Evolutionary conservation across 92 coral and sea anemone species (phyloP).

Genomic region (Parazoanthus atlanticus): DNA sequence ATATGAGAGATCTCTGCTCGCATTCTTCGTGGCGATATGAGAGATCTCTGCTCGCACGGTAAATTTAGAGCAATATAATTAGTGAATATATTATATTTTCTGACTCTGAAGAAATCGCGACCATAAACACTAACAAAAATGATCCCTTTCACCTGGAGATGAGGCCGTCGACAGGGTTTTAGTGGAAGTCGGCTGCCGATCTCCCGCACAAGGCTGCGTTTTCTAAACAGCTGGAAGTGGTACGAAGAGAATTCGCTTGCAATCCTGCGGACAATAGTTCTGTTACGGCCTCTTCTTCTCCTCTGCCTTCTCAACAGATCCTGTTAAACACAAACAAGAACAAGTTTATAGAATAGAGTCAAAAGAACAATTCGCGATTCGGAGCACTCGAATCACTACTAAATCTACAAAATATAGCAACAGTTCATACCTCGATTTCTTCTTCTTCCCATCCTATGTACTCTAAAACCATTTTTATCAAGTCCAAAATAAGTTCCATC

Average conservation of each 20-base stretch:
- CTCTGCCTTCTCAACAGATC: slow-evolving; percentile 43
- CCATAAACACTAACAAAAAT: not conserved
- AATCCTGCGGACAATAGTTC: slow-evolving; percentile 76
- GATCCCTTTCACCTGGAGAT: slow-evolving; percentile 65
- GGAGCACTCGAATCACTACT: too few relatives aligned
- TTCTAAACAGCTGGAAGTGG: slow-evolving; percentile 64
- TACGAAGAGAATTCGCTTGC: slow-evolving; percentile 58
- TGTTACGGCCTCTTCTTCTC: slow-evolving; percentile 59
- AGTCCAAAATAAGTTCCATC: slow-evolving; percentile 72
- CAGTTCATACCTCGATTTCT: slow-evolving; percentile 65
- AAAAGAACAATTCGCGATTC: too few relatives aligned
- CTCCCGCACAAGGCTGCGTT: slow-evolving; percentile 86
- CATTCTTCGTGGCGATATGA: too few relatives aligned
- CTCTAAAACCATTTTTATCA: slow-evolving; percentile 57
- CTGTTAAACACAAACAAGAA: slow-evolving; percentile 17
- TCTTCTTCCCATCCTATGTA: slow-evolving; percentile 80
- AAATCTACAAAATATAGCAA: not conserved
- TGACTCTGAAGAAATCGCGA: too few relatives aligned
- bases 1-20: too few relatives aligned
- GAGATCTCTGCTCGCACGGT: too few relatives aligned
- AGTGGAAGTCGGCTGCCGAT: slow-evolving; percentile 91
- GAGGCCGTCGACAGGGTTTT: slow-evolving; percentile 82
- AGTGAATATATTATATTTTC: too few relatives aligned
- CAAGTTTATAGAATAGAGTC: slow-evolving; percentile 3
- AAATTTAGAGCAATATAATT: too few relatives aligned